Percentiles rank a stretch among this genome's conserved stretches.
Evolutionary conservation across 2,888 invertebrate genomes (phyloP).

Genomic region (Tolmerus cingulatus): DNA sequence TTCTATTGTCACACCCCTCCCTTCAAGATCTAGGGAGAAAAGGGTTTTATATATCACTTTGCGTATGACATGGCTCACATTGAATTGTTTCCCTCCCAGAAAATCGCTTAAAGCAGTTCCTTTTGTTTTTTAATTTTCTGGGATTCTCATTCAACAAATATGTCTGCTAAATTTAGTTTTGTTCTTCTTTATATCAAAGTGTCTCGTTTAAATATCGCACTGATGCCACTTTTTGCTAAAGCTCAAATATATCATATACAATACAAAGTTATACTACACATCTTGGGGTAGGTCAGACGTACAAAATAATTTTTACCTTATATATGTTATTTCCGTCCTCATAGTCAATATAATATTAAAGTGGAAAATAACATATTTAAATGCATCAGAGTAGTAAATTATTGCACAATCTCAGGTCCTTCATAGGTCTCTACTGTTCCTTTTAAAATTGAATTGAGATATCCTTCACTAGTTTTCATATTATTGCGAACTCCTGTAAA

Average conservation of each 20-base stretch:
- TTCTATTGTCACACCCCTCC: slow-evolving; percentile 22
- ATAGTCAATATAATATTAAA: no score
- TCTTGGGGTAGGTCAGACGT: not conserved
- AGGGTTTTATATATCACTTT: slow-evolving; percentile 28
- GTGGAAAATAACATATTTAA: no score
- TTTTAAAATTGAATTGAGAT: no score
- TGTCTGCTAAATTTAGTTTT: slow-evolving; percentile 33
- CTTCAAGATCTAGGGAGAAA: slow-evolving; percentile 30
- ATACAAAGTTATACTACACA: not conserved
- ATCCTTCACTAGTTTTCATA: no score
- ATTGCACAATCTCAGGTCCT: no score
- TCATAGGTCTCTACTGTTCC: no score
- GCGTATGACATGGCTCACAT: slow-evolving; percentile 2
- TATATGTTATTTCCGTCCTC: no score
- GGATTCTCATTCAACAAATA: not conserved
- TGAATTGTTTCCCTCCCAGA: slow-evolving; percentile 8
- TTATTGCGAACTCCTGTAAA: no score
- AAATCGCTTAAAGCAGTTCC: slow-evolving; percentile 11
- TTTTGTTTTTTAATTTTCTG: slow-evolving; percentile 35
- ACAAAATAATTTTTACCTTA: no score
- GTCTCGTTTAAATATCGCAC: not conserved
- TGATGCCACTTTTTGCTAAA: not conserved
- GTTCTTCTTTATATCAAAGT: not conserved
- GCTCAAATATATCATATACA: not conserved
- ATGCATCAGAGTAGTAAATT: no score